Conservation (phyloP, 2,888 invertebrate genomes). For the Stenotaenia linearis region DNA sequence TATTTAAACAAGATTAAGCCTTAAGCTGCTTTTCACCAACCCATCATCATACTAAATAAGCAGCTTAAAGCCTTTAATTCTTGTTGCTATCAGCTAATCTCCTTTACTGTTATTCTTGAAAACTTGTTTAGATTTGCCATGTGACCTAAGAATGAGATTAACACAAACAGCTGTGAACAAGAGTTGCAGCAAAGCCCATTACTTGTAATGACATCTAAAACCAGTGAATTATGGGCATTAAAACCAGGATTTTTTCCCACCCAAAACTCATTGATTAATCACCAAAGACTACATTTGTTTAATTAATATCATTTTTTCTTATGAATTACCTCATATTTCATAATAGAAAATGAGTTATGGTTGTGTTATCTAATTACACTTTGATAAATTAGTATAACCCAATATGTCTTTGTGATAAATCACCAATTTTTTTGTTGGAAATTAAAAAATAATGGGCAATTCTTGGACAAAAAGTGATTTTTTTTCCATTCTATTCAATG, state of each 20-base stretch:
- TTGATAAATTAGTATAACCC: background rate
- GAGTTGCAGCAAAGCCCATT: background rate
- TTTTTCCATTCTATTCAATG: no score
- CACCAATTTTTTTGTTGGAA: background rate
- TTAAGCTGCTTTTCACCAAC: background rate
- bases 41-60: background rate
- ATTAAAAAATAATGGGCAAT: no score
- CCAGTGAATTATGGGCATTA: no score
- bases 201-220: no score
- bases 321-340: background rate
- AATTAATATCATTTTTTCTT: background rate
- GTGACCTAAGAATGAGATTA: background rate
- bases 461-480: no score
- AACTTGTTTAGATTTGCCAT: background rate
- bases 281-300: background rate
- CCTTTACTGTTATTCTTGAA: background rate
- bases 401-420: background rate
- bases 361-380: background rate
- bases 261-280: no score
- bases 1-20: background rate
- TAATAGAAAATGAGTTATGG: background rate
- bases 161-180: background rate
- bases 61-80: background rate
- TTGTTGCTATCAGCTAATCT: background rate
- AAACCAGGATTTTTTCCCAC: no score